A percentile compares a stretch with the other conserved stretches of the same genome.
These are phyloP conservation scores for Ceratina japonica DNA, from an alignment of 1,140 invertebrate species.

Conservation along the genomic window DNA sequence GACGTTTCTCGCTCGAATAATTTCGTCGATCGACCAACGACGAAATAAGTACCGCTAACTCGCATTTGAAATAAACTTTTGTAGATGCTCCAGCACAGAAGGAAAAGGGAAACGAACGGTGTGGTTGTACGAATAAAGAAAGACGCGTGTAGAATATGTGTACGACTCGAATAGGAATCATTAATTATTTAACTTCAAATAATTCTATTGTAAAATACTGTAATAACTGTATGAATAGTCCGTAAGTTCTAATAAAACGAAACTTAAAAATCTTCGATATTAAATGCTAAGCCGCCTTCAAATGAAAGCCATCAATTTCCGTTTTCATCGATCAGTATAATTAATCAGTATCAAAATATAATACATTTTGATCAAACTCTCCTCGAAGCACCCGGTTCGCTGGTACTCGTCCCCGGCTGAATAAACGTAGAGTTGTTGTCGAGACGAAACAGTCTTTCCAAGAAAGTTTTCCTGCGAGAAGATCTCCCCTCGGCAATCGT, in stretches of 20 bases:
- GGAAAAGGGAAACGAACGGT: slow-evolving; percentile 19
- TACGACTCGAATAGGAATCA: slow-evolving; percentile 53
- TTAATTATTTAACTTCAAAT: slow-evolving; percentile 69
- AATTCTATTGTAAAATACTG: slow-evolving; percentile 71
- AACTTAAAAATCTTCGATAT: slow-evolving; percentile 54
- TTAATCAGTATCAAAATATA: neutral
- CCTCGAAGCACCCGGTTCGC: neutral
- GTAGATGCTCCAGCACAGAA: slow-evolving; percentile 35
- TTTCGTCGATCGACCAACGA: slow-evolving; percentile 7
- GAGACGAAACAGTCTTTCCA: slow-evolving; percentile 49
- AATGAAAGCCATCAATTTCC: neutral
- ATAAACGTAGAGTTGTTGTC: slow-evolving; percentile 53
- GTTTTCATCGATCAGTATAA: slow-evolving; percentile 2
- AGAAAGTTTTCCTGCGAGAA: slow-evolving; percentile 33
- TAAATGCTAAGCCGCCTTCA: neutral
- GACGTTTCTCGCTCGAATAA: neutral
- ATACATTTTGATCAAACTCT: too few species aligned
- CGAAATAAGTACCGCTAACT: slow-evolving; percentile 29
- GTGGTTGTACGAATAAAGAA: slow-evolving; percentile 44
- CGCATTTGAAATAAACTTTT: slow-evolving; percentile 26
- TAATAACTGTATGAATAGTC: slow-evolving; percentile 70
- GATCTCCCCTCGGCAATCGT: slow-evolving; percentile 26
- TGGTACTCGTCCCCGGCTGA: slow-evolving; percentile 44
- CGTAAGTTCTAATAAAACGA: slow-evolving; percentile 72
- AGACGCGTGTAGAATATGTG: slow-evolving; percentile 53